phyloP scores from a whole-genome alignment of 2,888 invertebrate genomes.

The Thecophora atra region DNA sequence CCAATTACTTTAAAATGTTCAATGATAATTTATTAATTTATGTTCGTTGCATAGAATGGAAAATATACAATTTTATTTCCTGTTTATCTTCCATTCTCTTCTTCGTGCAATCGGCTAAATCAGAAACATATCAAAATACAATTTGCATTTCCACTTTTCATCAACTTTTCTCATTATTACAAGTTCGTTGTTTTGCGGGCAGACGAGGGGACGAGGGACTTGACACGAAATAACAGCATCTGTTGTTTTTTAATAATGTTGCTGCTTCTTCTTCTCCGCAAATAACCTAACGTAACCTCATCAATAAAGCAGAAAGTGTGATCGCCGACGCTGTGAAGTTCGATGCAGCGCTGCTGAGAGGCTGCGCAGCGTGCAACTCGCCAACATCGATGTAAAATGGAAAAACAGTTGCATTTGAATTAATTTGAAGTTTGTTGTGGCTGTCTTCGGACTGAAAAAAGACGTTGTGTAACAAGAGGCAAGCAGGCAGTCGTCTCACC shows the following conservation, averaged over 20 bases:
- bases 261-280: neutral
- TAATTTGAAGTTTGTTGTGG: constrained; percentile 29
- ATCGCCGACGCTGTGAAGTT: neutral
- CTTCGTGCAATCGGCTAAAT: too few species aligned
- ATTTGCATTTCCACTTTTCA: too few species aligned
- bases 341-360: neutral
- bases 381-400: neutral
- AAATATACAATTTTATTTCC: too few species aligned
- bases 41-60: too few species aligned
- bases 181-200: neutral
- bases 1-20: too few species aligned
- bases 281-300: constrained; percentile 6
- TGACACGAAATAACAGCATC: neutral
- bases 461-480: constrained; percentile 24
- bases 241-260: neutral
- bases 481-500: neutral
- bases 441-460: constrained; percentile 17
- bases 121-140: too few species aligned
- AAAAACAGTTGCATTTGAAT: constrained; percentile 32
- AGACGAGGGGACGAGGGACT: neutral
- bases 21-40: too few species aligned
- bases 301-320: neutral
- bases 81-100: too few species aligned
- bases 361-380: neutral
- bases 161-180: too few species aligned